A percentile compares a stretch with the other conserved stretches of the same genome.
phyloP scores from a whole-genome alignment of 2,888 invertebrate species.

The Leptopilina drosophilae region DNA sequence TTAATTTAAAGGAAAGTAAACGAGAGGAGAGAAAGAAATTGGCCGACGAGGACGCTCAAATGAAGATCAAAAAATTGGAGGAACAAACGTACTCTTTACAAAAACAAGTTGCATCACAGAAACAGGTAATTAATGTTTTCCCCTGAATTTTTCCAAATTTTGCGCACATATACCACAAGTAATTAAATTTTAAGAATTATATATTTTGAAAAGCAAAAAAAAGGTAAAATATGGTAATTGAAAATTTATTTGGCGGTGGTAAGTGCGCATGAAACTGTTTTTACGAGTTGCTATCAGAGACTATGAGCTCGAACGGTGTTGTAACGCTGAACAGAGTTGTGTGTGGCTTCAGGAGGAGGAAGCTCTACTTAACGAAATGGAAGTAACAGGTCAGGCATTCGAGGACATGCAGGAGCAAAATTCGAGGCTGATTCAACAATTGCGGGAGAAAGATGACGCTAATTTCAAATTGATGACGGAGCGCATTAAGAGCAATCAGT shows the following conservation, averaged over 20 bases:
- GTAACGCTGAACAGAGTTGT: slow-evolving; percentile 75
- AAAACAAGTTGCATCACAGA: slow-evolving; percentile 92
- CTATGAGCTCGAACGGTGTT: slow-evolving; percentile 68
- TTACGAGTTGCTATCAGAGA: not conserved
- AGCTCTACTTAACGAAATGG: slow-evolving; percentile 98
- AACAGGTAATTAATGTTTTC: slow-evolving; percentile 80
- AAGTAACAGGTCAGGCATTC: slow-evolving; percentile 98
- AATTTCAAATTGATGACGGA: slow-evolving; percentile 99
- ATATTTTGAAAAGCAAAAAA: slow-evolving; percentile 9
- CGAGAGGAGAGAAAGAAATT: slow-evolving; percentile 93
- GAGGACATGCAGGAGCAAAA: slow-evolving; percentile 99
- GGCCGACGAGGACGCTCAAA: slow-evolving; percentile 95
- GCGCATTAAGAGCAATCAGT: slow-evolving; percentile 95
- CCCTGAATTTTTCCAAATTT: slow-evolving; percentile 44
- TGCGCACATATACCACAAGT: slow-evolving; percentile 62
- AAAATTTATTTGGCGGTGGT: slow-evolving; percentile 11
- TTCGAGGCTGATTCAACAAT: slow-evolving; percentile 94
- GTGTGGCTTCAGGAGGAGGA: slow-evolving; percentile 89
- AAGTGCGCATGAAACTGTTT: slow-evolving; percentile 19
- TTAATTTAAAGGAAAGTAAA: slow-evolving; percentile 85
- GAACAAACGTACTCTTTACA: slow-evolving; percentile 95
- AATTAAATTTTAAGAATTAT: slow-evolving; percentile 57
- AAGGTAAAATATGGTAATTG: not conserved
- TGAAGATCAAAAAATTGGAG: slow-evolving; percentile 95
- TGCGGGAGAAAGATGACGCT: slow-evolving; percentile 97